These are phyloP conservation scores for Danio rerio DNA, from an alignment of 2,113 vertebrate species.

Conservation along the genomic window DNA sequence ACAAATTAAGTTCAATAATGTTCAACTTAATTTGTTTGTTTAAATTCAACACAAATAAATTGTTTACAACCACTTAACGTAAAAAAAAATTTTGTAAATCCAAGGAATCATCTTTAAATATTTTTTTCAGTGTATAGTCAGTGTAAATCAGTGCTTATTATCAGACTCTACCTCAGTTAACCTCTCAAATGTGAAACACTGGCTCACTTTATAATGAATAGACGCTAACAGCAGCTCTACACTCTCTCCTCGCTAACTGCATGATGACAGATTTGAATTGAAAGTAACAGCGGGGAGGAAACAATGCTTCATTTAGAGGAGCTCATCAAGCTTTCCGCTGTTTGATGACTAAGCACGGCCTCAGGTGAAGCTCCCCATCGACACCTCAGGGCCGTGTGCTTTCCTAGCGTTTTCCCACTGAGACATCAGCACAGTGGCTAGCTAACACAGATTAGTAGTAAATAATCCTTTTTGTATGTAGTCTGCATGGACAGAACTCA, in stretches of 20 bases:
- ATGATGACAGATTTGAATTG: constrained; percentile 61
- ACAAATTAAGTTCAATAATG: no score
- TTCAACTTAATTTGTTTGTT: no score
- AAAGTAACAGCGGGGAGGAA: constrained; percentile 63
- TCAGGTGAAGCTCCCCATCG: constrained; percentile 47
- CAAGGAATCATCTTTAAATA: no score
- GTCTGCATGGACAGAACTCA: neutral
- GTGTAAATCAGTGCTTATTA: neutral
- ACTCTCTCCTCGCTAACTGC: constrained; percentile 52
- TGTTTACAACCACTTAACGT: no score
- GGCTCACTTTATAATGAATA: constrained; percentile 42
- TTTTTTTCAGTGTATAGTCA: no score
- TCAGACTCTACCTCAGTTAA: constrained; percentile 1
- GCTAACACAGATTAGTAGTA: neutral
- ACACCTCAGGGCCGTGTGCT: constrained; percentile 36
- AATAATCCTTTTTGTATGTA: neutral
- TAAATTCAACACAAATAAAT: no score
- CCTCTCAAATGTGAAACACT: constrained; percentile 18
- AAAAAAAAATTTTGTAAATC: no score
- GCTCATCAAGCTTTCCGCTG: constrained; percentile 51
- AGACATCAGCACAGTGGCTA: neutral
- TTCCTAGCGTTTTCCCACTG: constrained; percentile 29
- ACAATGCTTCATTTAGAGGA: constrained; percentile 57
- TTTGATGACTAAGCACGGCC: constrained; percentile 50
- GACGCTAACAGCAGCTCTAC: constrained; percentile 42